These are phyloP conservation scores for Protodeltote pygarga DNA, from an alignment of 2,888 invertebrate species.

Conservation along the genomic window DNA sequence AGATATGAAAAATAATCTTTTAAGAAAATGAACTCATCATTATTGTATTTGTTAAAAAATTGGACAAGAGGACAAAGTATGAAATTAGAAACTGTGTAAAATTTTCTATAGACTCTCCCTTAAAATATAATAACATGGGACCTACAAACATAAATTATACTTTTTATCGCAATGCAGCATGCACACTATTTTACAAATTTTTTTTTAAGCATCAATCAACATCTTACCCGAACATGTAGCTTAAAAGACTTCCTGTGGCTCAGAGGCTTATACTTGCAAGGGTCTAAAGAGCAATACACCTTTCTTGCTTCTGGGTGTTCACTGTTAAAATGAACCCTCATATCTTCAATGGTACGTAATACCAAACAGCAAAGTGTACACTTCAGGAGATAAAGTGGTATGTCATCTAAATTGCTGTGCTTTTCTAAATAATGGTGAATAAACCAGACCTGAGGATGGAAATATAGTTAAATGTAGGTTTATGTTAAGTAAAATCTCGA, in stretches of 20 bases:
- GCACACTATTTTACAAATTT: too few species aligned
- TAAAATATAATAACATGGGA: too few species aligned
- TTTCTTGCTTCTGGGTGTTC: constrained; percentile 74
- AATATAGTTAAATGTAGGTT: too few species aligned
- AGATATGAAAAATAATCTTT: too few species aligned
- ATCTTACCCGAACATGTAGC: constrained; percentile 76
- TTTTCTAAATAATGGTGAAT: constrained; percentile 72
- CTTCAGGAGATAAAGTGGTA: constrained; percentile 66
- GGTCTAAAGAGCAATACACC: constrained; percentile 73
- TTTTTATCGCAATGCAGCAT: neutral
- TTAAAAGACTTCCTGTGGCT: constrained; percentile 78
- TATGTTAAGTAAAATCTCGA: too few species aligned
- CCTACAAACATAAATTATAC: neutral
- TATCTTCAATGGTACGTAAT: constrained; percentile 63
- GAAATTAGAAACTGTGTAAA: too few species aligned
- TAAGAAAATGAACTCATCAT: too few species aligned
- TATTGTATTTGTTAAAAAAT: too few species aligned
- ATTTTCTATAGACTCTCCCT: too few species aligned
- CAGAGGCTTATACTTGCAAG: constrained; percentile 76
- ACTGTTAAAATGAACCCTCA: constrained; percentile 71
- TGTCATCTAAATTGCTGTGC: constrained; percentile 54
- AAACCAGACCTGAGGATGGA: constrained; percentile 72
- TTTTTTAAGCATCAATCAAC: too few species aligned
- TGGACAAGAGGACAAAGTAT: too few species aligned
- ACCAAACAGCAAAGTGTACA: constrained; percentile 76